Percentiles rank a stretch among this genome's conserved stretches.
Conservation (phyloP, 2,888 invertebrate genomes). For the Sminthurinus aureus region DNA sequence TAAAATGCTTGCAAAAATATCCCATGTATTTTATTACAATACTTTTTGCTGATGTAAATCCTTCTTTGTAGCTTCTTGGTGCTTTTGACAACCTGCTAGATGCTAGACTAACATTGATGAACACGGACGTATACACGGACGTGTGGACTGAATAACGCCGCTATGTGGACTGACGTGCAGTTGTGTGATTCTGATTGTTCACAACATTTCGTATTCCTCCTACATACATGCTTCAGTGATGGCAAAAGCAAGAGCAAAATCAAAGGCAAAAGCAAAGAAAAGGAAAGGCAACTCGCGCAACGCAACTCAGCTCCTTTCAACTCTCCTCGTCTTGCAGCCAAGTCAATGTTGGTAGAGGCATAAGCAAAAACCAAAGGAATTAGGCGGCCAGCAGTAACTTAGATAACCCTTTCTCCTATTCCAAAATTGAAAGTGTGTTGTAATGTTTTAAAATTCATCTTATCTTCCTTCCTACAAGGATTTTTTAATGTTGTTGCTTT, state of each 20-base stretch:
- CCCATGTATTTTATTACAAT: not conserved
- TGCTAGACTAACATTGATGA: not conserved
- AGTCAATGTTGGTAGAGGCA: constrained; percentile 4
- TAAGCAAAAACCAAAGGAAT: not conserved
- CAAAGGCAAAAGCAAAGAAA: not conserved
- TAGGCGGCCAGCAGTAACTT: not conserved
- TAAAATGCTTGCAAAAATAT: not conserved
- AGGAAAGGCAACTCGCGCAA: constrained; percentile 20
- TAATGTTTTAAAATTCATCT: constrained; percentile 24
- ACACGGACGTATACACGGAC: not conserved
- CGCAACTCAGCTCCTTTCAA: not conserved
- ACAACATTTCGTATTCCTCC: not conserved
- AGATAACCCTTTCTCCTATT: constrained; percentile 8
- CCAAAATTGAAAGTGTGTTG: not conserved
- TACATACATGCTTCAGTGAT: not conserved
- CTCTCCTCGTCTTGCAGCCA: not conserved
- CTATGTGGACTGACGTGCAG: constrained; percentile 25
- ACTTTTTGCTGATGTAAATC: not conserved
- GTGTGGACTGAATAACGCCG: constrained; percentile 28
- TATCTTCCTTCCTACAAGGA: not conserved
- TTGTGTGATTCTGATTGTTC: constrained; percentile 2
- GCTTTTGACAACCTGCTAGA: not conserved
- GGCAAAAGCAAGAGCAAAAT: not conserved
- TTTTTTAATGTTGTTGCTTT: too few species aligned
- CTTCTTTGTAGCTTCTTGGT: not conserved